Evolutionary conservation across 2,888 invertebrate genomes (phyloP).

Genomic region (Mimas tiliae): DNA sequence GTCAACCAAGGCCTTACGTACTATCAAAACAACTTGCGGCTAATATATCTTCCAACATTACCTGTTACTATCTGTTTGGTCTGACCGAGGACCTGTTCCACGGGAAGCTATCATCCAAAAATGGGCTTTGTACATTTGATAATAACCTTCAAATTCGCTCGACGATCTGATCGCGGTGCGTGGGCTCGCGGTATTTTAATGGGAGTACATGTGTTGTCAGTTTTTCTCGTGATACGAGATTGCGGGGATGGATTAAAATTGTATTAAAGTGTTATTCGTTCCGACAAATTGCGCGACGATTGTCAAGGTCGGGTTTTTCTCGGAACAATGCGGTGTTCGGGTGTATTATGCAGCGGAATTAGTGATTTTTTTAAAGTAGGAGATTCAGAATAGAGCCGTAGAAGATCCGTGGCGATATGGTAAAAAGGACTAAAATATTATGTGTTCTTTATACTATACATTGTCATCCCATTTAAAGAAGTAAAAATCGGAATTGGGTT

Average conservation of each 20-base stretch:
- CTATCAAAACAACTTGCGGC: constrained; percentile 37
- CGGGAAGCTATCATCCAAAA: not conserved
- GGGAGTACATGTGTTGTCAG: constrained; percentile 34
- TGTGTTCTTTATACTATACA: too few relatives aligned
- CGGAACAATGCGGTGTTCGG: constrained; percentile 2
- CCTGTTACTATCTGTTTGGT: constrained; percentile 42
- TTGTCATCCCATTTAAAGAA: too few relatives aligned
- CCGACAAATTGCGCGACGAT: constrained; percentile 14
- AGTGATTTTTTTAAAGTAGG: too few relatives aligned
- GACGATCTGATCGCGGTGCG: constrained; percentile 45
- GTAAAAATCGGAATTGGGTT: too few relatives aligned
- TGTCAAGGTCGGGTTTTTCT: constrained; percentile 18
- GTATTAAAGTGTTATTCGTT: constrained; percentile 18
- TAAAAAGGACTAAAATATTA: too few relatives aligned
- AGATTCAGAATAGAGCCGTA: too few relatives aligned
- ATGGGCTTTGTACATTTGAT: constrained; percentile 9
- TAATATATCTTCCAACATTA: constrained; percentile 27
- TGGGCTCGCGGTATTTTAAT: constrained; percentile 67
- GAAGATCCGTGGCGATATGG: too few relatives aligned
- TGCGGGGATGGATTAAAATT: constrained; percentile 9
- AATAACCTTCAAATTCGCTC: constrained; percentile 49
- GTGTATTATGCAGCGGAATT: not conserved
- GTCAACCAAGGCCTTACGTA: constrained; percentile 35
- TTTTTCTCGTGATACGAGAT: constrained; percentile 20
- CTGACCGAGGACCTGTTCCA: constrained; percentile 44